Evolutionary conservation across 2,113 vertebrate genomes (phyloP).

Genomic region (Steatornis caripensis): DNA sequence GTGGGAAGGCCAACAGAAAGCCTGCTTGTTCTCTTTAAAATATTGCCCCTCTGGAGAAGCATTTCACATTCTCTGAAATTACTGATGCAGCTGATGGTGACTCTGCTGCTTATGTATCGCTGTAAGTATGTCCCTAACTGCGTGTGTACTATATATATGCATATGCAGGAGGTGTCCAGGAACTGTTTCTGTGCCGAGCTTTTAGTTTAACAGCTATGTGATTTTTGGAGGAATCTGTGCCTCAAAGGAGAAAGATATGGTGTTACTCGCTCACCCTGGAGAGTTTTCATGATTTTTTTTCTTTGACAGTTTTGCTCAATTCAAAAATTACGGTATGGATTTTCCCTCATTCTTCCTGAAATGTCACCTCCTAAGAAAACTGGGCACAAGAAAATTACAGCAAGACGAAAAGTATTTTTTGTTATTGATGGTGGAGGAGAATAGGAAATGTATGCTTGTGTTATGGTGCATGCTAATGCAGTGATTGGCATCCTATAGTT

Average conservation of each 20-base stretch:
- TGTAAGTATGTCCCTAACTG: background rate
- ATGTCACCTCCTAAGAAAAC: background rate
- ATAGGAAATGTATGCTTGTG: background rate
- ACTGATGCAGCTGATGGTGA: slow-evolving; percentile 8
- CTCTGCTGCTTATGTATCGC: background rate
- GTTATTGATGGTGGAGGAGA: background rate
- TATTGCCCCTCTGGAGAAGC: background rate
- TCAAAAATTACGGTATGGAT: background rate
- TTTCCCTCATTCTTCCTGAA: background rate
- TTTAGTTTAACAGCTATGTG: background rate
- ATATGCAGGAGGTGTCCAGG: background rate
- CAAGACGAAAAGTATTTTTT: background rate
- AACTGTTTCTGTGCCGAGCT: background rate
- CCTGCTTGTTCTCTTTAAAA: background rate
- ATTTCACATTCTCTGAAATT: background rate
- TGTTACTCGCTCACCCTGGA: background rate
- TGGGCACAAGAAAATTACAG: background rate
- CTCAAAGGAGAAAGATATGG: background rate
- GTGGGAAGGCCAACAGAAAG: background rate
- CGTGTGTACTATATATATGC: background rate
- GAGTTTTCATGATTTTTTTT: background rate
- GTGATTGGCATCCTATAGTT: background rate
- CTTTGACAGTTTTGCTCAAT: background rate
- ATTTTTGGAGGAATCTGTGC: slow-evolving; percentile 10
- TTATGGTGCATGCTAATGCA: background rate